Percentiles rank a stretch among this genome's conserved stretches.
Evolutionary conservation across 2,113 vertebrate genomes (phyloP).

Genomic region (Theristicus caerulescens): DNA sequence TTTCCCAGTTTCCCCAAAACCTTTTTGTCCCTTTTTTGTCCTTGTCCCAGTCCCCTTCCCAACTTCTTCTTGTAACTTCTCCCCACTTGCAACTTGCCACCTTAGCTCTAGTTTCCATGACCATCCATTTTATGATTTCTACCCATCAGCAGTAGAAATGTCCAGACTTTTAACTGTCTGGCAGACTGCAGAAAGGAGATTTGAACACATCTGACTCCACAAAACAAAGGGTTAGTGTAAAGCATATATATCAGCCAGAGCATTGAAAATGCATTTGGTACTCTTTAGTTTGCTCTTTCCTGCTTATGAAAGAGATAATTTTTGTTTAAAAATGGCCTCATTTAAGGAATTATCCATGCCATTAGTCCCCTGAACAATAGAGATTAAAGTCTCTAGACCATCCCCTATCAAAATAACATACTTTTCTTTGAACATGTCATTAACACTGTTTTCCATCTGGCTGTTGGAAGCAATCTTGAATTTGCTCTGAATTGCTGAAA

Average conservation of each 20-base stretch:
- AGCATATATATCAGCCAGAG: constrained; percentile 13
- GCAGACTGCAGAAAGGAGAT: constrained; percentile 16
- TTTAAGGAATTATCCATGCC: constrained; percentile 61
- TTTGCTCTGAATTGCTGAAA: constrained; percentile 62
- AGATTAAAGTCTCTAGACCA: constrained; percentile 64
- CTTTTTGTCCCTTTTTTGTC: neutral
- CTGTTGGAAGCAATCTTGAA: constrained; percentile 59
- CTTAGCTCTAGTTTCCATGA: neutral
- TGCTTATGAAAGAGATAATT: constrained; percentile 62
- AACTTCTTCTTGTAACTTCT: neutral
- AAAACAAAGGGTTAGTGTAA: constrained; percentile 19
- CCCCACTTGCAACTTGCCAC: neutral
- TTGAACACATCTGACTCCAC: constrained; percentile 32
- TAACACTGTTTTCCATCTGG: constrained; percentile 70
- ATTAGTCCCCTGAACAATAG: constrained; percentile 63
- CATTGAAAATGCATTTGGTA: constrained; percentile 51
- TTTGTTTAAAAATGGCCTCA: constrained; percentile 64
- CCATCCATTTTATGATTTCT: neutral
- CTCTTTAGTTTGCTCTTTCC: constrained; percentile 35
- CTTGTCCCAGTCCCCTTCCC: neutral
- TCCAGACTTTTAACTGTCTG: neutral
- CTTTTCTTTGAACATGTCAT: constrained; percentile 72
- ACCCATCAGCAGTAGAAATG: neutral
- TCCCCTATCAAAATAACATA: constrained; percentile 65
- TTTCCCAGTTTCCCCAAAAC: neutral